Percentiles rank a stretch among this genome's conserved stretches.
Evolutionary conservation across 2,797 vertebrate species (phyloP).

Genomic region (Benthosema pterotum): DNA sequence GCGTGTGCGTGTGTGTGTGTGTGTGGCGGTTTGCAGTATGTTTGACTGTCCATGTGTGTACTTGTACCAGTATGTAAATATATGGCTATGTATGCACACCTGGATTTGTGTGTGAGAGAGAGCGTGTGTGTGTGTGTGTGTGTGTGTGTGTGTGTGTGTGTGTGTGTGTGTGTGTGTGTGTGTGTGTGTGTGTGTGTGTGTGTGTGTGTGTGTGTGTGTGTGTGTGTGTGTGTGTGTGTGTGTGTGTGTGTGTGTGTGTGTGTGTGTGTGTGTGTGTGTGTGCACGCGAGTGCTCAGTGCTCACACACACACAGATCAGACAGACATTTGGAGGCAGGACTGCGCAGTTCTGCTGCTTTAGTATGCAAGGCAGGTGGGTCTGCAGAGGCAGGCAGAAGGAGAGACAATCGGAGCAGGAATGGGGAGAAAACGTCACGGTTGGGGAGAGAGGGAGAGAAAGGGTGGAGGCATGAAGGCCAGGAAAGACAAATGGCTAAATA

Average conservation of each 20-base stretch:
- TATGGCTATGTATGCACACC: no score
- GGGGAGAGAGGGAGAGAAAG: not conserved
- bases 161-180: not conserved
- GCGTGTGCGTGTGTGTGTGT: constrained; percentile 22
- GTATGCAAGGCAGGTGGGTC: constrained; percentile 91
- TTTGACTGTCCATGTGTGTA: no score
- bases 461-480: not conserved
- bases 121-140: constrained; percentile 2
- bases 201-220: constrained; percentile 25
- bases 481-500: no score
- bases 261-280: constrained; percentile 24
- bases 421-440: constrained; percentile 11
- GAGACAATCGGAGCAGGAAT: constrained; percentile 34
- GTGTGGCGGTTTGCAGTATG: not conserved
- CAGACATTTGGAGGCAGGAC: constrained; percentile 38
- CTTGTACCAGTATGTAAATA: no score
- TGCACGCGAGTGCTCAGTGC: not conserved
- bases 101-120: no score
- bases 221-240: constrained; percentile 27
- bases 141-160: not conserved
- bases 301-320: no score
- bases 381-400: constrained; percentile 77
- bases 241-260: no score
- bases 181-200: constrained; percentile 45
- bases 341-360: constrained; percentile 79